Conservation (phyloP, 2,888 invertebrate species). For the Cephus pulcher region DNA sequence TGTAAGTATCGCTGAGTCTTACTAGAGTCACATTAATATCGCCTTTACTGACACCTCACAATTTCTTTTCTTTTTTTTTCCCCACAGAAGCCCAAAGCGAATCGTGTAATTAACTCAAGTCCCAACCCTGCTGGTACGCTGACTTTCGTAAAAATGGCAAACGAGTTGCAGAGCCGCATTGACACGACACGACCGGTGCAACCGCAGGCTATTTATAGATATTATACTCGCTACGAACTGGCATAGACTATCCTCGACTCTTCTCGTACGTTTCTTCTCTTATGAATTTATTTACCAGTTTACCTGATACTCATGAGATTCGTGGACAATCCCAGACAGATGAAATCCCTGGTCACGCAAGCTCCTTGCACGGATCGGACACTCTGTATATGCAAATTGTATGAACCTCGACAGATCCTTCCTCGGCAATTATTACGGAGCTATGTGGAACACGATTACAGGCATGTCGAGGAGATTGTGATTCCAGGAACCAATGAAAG, state of each 20-base stretch:
- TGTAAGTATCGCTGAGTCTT: background rate
- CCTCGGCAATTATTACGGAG: slow-evolving; percentile 26
- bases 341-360: background rate
- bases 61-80: background rate
- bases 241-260: background rate
- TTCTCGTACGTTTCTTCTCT: background rate
- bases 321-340: background rate
- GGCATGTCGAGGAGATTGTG: slow-evolving; percentile 31
- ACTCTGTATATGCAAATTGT: background rate
- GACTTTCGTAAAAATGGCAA: slow-evolving; percentile 11
- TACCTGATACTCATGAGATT: background rate
- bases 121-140: background rate
- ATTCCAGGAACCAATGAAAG: slow-evolving; percentile 31
- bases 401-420: background rate
- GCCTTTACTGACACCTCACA: background rate
- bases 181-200: slow-evolving; percentile 20
- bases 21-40: background rate
- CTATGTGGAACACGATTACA: slow-evolving; percentile 34
- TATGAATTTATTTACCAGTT: background rate
- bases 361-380: background rate
- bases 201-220: slow-evolving; percentile 22
- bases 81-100: background rate
- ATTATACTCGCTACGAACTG: slow-evolving; percentile 2
- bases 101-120: slow-evolving; percentile 19
- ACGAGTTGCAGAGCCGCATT: slow-evolving; percentile 20